These are phyloP conservation scores for Frankliniella intonsa DNA, from an alignment of 2,888 invertebrate species.

Conservation along the genomic window DNA sequence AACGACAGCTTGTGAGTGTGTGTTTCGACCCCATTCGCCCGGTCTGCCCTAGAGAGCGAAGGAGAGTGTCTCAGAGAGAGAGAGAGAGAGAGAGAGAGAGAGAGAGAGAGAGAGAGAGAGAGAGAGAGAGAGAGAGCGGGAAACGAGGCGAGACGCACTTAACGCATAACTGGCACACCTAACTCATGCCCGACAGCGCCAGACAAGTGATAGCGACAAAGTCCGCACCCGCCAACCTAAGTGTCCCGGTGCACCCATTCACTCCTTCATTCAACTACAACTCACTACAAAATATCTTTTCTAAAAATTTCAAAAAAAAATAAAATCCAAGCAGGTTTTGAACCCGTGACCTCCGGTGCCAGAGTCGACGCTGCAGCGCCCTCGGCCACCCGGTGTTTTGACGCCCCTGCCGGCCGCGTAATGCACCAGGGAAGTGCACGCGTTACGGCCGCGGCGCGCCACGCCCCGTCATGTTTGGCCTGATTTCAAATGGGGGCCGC, in stretches of 20 bases:
- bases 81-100: not conserved
- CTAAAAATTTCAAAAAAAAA: no score
- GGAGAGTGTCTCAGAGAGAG: not conserved
- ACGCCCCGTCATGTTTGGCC: not conserved
- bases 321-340: not conserved
- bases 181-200: not conserved
- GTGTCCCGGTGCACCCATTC: not conserved
- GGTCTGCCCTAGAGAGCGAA: not conserved
- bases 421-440: not conserved
- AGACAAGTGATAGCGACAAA: not conserved
- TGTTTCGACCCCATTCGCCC: constrained; percentile 22
- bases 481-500: not conserved
- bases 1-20: constrained; percentile 11
- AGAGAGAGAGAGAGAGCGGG: not conserved
- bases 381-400: not conserved
- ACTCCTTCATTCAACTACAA: not conserved
- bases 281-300: no score
- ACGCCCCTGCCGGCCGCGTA: not conserved
- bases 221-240: not conserved
- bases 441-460: not conserved
- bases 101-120: not conserved
- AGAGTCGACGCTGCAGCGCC: not conserved
- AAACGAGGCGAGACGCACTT: not conserved
- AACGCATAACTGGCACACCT: not conserved
- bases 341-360: not conserved